Conservation (phyloP, 1,140 invertebrate species). For the Lethrus apterus region DNA sequence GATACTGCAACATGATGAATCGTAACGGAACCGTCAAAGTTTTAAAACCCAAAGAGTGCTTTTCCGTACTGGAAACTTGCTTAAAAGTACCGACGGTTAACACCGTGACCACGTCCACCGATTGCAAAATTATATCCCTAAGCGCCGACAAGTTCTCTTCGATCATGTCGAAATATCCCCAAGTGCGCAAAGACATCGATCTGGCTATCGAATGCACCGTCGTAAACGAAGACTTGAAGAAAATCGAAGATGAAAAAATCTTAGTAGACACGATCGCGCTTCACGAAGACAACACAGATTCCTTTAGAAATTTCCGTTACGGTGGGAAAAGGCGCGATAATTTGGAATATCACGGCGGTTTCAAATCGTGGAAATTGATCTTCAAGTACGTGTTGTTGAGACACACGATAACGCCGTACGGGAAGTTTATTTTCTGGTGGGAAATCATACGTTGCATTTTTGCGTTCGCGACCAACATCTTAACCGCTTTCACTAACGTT, state of each 20-base stretch:
- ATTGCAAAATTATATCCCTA: slow-evolving; percentile 5
- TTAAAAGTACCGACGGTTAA: slow-evolving; percentile 3
- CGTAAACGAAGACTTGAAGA: neutral
- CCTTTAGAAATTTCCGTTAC: neutral
- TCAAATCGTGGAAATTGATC: neutral
- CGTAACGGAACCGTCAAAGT: neutral
- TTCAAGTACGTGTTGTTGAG: neutral
- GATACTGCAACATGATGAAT: slow-evolving; percentile 2
- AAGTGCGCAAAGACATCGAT: neutral
- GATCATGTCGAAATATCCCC: neutral
- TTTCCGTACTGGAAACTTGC: slow-evolving; percentile 10
- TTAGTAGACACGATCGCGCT: neutral
- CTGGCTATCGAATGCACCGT: neutral
- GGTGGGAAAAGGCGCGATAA: neutral
- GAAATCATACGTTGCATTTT: slow-evolving; percentile 16
- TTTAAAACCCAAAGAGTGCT: neutral
- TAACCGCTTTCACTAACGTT: slow-evolving; percentile 2
- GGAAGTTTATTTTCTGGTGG: slow-evolving; percentile 15
- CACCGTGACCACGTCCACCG: slow-evolving; percentile 1
- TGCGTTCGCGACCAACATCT: slow-evolving; percentile 14
- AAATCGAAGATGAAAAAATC: neutral
- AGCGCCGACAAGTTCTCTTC: neutral
- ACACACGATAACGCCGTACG: slow-evolving; percentile 3
- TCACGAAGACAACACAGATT: neutral
- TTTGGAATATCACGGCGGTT: neutral